These are phyloP conservation scores for Agriotes lineatus DNA, from an alignment of 2,888 invertebrate species.

Conservation along the genomic window DNA sequence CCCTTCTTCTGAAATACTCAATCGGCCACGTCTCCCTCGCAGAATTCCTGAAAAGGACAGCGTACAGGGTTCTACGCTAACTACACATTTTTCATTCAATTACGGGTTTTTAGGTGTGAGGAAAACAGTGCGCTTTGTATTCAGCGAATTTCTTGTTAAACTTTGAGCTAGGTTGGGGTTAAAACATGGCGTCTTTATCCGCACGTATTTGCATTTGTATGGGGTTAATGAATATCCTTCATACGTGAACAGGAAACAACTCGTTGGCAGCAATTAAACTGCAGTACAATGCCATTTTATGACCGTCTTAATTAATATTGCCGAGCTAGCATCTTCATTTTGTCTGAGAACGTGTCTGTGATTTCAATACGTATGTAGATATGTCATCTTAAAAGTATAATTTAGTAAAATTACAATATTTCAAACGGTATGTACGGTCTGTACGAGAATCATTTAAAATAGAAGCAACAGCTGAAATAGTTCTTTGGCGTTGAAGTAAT, in stretches of 20 bases:
- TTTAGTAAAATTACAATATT: too few species aligned
- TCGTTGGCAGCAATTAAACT: too few species aligned
- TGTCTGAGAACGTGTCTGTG: too few species aligned
- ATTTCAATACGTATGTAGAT: too few species aligned
- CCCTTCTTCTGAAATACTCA: slow-evolving; percentile 80
- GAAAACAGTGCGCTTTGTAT: background rate
- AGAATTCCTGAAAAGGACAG: slow-evolving; percentile 62
- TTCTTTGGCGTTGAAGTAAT: too few species aligned
- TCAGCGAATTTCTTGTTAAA: background rate
- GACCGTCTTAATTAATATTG: background rate
- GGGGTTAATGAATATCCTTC: background rate
- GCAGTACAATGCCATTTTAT: background rate
- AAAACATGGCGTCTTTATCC: background rate
- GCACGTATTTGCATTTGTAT: slow-evolving; percentile 10
- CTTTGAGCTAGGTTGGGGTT: background rate
- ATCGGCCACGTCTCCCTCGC: slow-evolving; percentile 71
- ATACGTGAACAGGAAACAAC: background rate
- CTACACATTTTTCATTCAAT: slow-evolving; percentile 17
- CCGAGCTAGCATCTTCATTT: too few species aligned
- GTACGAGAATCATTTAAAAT: too few species aligned
- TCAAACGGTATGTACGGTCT: too few species aligned
- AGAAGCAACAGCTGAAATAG: too few species aligned
- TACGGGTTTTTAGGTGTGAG: background rate
- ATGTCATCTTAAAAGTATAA: too few species aligned
- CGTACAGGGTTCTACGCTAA: slow-evolving; percentile 27